Evolutionary conservation across 2,113 vertebrate species (phyloP).

Genomic region (Peromyscus maniculatus): DNA sequence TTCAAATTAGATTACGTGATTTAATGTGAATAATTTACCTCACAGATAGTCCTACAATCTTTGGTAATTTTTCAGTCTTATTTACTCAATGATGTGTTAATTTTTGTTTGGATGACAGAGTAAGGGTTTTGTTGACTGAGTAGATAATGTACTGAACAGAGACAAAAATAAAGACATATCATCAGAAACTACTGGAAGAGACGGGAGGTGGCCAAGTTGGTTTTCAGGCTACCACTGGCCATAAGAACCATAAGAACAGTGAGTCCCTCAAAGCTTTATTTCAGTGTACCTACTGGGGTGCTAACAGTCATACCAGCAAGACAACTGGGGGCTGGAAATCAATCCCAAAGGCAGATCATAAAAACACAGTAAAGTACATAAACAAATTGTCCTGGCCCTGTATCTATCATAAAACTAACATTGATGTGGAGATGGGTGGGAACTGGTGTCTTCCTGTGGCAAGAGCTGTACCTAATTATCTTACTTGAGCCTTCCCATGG

Average conservation of each 20-base stretch:
- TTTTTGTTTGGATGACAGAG: not conserved
- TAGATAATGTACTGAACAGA: not conserved
- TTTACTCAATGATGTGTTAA: not conserved
- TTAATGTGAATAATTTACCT: constrained; percentile 25
- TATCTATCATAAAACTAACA: not conserved
- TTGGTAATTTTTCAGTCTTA: not conserved
- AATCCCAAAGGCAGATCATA: not conserved
- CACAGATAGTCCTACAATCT: not conserved
- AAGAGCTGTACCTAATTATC: not conserved
- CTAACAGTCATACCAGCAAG: not conserved
- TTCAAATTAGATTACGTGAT: not conserved
- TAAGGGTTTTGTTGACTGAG: not conserved
- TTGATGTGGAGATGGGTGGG: not conserved
- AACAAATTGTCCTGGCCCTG: not conserved
- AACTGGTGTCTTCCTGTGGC: not conserved
- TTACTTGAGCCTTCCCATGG: not conserved
- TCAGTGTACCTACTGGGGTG: not conserved
- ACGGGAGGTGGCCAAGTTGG: not conserved
- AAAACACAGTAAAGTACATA: not conserved
- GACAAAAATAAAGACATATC: not conserved
- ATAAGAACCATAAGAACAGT: no score
- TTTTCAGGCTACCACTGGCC: no score
- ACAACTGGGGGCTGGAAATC: not conserved
- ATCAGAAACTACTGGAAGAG: not conserved
- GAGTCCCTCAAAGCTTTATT: not conserved